Percentiles rank a stretch among this genome's conserved stretches.
phyloP scores from a whole-genome alignment of 2,888 invertebrate genomes.

The Holacanthella duospinosa region DNA sequence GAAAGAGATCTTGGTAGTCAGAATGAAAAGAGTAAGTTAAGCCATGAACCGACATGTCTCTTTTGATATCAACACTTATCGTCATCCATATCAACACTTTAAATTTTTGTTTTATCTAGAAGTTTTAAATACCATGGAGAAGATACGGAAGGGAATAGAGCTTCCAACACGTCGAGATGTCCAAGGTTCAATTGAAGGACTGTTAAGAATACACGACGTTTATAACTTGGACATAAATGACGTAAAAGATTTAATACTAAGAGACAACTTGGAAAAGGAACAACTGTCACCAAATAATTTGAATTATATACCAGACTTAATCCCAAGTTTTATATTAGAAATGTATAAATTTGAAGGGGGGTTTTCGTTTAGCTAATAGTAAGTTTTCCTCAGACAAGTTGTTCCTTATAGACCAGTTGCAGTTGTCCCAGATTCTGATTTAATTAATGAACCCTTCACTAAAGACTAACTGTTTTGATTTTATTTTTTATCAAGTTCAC shows the following conservation, averaged over 20 bases:
- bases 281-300: not conserved
- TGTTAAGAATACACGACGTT: conserved; percentile 39
- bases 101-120: conserved; percentile 17
- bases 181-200: conserved; percentile 39
- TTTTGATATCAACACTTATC: too few species aligned
- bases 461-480: not conserved
- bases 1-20: conserved; percentile 19
- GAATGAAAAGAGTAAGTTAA: conserved; percentile 29
- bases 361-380: too few species aligned
- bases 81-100: not conserved
- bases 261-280: not conserved
- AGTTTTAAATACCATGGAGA: conserved; percentile 30
- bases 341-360: too few species aligned
- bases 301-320: too few species aligned
- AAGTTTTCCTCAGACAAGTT: too few species aligned
- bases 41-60: too few species aligned
- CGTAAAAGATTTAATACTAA: conserved; percentile 19
- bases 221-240: conserved; percentile 38
- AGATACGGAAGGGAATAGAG: conserved; percentile 28
- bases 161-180: conserved; percentile 39
- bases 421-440: too few species aligned
- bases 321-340: too few species aligned
- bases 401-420: too few species aligned
- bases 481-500: conserved; percentile 23
- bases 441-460: not conserved